A percentile compares a stretch with the other conserved stretches of the same genome.
phyloP scores from a whole-genome alignment of 2,113 vertebrate species.

The Poeciliopsis prolifica region DNA sequence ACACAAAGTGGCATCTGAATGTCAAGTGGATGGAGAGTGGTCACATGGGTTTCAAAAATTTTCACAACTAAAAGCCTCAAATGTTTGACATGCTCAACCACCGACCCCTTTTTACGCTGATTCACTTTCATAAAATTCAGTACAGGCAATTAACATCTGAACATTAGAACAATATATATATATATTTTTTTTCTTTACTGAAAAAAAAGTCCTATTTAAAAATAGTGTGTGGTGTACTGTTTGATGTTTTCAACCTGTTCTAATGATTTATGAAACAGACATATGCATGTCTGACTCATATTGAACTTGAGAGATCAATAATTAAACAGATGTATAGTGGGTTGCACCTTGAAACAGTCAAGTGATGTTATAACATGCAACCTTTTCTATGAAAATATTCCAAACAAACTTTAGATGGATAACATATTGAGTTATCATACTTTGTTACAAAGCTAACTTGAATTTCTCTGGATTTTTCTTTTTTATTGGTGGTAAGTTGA shows the following conservation, averaged over 20 bases:
- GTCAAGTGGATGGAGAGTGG: too few relatives aligned
- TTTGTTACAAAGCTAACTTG: neutral
- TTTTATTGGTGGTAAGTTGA: neutral
- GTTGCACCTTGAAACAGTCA: neutral
- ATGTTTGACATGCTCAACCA: too few relatives aligned
- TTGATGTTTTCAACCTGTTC: neutral
- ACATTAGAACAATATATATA: too few relatives aligned
- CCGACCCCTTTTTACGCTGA: too few relatives aligned
- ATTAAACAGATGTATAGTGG: neutral
- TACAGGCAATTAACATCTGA: too few relatives aligned
- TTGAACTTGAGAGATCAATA: neutral
- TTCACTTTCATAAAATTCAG: too few relatives aligned
- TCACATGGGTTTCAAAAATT: neutral
- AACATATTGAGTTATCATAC: neutral
- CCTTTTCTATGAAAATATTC: neutral
- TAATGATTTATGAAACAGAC: neutral
- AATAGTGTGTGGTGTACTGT: neutral
- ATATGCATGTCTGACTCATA: neutral
- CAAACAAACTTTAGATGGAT: neutral
- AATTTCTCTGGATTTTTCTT: neutral
- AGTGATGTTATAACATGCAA: neutral
- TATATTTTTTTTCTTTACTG: too few relatives aligned
- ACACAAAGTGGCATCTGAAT: neutral
- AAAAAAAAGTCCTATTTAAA: too few relatives aligned
- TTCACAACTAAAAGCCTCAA: too few relatives aligned